Evolutionary conservation across 2,888 invertebrate genomes (phyloP), one percentile per base, ranked within the genome.

Genomic region (Diplazon laetatorius): DNA sequence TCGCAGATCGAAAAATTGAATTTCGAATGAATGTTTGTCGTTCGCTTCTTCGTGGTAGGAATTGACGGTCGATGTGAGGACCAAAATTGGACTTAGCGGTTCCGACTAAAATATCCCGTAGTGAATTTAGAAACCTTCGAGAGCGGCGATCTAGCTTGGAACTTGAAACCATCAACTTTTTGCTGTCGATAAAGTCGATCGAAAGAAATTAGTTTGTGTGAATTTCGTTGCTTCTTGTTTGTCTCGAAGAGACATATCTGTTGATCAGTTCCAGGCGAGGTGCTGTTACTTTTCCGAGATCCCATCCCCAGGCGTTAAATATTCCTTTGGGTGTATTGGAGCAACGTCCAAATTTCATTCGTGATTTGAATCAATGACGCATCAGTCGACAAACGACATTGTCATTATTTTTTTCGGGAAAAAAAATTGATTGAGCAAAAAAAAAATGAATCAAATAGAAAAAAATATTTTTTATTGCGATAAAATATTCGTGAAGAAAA

Each of bases 11-110:
- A 46, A 65, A 65, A 65, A 73, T 65, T 68, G 25, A 81, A 72
- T 84, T 82, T n/a, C 81, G 84, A 87, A 87, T 88, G 87, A 80
- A 85, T 89, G 87, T 88, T 88, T 85, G 84, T 85, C 86, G 83
- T 87, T 86, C 84, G 86, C 85, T 89, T 88, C 82, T 84, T 85
- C 87, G 82, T 85, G 83, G 85, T 88, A 88, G 86, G 85, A 85
- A 82, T 87, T 85, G 81, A 84, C 76, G 80, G 81, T 79, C 86
- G 81, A 78, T 84, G 82, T 82, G 79, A 82, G 73, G 73, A 82
- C 77, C 73, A 82, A 78, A n/a, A 83, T 82, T 78, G 72, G 83
- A 74, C 79, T 82, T 87, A 86, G 86, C 82, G 44, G 80, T 76
- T 48, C 75, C 48, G 14, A 76, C n/a, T n/a, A 71, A 46, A 73